Conservation (phyloP, 2,113 vertebrate species). For the Mugil cephalus region DNA sequence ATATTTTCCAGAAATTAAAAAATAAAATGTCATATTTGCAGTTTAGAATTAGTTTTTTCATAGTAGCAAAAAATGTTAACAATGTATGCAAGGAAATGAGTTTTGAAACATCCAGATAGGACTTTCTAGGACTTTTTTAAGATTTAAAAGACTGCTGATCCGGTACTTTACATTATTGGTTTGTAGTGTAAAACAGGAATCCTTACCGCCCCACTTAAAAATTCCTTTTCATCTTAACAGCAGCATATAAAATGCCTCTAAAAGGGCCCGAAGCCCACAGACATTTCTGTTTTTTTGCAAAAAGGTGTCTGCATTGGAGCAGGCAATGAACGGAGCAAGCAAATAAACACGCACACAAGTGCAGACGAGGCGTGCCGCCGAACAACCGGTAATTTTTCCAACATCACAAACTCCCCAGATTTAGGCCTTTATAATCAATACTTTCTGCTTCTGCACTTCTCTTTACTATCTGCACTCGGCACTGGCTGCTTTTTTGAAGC, state of each 20-base stretch:
- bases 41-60: slow-evolving; percentile 23
- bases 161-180: slow-evolving; percentile 55
- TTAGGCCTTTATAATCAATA: slow-evolving; percentile 76
- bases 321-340: slow-evolving; percentile 11
- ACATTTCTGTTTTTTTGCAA: slow-evolving; percentile 33
- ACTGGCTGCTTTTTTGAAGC: slow-evolving; percentile 84
- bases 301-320: slow-evolving; percentile 48
- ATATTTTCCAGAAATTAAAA: too few species aligned
- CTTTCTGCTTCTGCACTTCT: slow-evolving; percentile 79
- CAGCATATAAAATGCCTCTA: slow-evolving; percentile 49
- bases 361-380: slow-evolving; percentile 6
- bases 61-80: slow-evolving; percentile 3
- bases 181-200: slow-evolving; percentile 73
- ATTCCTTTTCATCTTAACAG: slow-evolving; percentile 80
- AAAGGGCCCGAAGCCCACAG: slow-evolving; percentile 53
- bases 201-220: slow-evolving; percentile 63
- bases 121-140: slow-evolving; percentile 2
- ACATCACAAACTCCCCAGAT: slow-evolving; percentile 62
- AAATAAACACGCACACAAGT: slow-evolving; percentile 26
- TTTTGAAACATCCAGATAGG: slow-evolving; percentile 20
- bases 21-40: neutral
- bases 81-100: slow-evolving; percentile 27
- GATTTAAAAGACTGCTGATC: slow-evolving; percentile 49
- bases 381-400: slow-evolving; percentile 57
- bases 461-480: slow-evolving; percentile 77